Base-by-base conservation (phyloP, 2,888 invertebrate genomes). In the Scelioninae gen. 2 region DNA sequence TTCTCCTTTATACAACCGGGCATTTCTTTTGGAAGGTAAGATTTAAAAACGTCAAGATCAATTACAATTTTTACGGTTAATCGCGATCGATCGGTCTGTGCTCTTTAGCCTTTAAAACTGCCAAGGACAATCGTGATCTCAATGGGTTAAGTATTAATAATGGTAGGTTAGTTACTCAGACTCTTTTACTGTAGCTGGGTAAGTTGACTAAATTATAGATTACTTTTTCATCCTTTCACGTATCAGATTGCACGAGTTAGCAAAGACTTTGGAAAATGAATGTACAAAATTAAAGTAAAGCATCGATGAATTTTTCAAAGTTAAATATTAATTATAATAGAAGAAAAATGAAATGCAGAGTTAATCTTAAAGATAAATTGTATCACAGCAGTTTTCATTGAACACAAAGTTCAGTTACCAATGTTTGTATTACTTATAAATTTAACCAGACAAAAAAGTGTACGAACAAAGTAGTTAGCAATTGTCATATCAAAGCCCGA, bases 401-500 rank as follows among this genome's bases (percentile, higher is more conserved):
- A 10, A 31, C 3, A 19, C 2, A 11, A 52, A 43, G 15, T 55
- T 45, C 37, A 16, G 15, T 33, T 39, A 50, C 50, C 41, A 22
- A 31, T 57, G 22, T 57, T 67, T 67, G 19, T 57, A 48, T 58
- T 43, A 57, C 11, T 69, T 37, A 69, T 37, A 60, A 37, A 67
- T 53, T 39, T 60, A 41, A 50, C 13, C 13, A 41, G 43, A 35
- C 6, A 31, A 37, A 52, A 58, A 60, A 45, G 5, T 52, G 28
- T 52, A 35, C 11, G 18, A 16, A 43, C 19, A 53, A 33, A 52
- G 60, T 53, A 60, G 70, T 70, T 70, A 70, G 35, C 39, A 57
- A 70, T 70, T 63, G 41, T 61, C 48, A 70, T 63, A 63, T 63
- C 53, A 70, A 70, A 70, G 55, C 63, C 41, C 16, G 18, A 19